These are phyloP conservation scores for Encarsia formosa DNA, from an alignment of 2,888 invertebrate species.

Conservation along the genomic window DNA sequence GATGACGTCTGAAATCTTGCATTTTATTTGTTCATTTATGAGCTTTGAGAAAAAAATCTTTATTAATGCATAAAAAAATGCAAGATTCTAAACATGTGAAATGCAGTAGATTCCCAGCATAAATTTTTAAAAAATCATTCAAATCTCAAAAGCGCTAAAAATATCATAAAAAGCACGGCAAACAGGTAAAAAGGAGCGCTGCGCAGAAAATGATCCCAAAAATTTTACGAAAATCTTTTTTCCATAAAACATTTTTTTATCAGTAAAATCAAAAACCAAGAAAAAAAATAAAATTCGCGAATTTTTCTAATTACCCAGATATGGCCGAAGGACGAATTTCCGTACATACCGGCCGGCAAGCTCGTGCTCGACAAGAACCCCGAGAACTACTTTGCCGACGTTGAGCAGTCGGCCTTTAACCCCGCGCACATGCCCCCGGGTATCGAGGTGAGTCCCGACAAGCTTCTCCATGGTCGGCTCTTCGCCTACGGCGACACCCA, in stretches of 20 bases:
- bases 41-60: too few species aligned
- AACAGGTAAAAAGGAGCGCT: too few species aligned
- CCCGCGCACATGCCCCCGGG: conserved; percentile 89
- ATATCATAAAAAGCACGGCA: too few species aligned
- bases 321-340: conserved; percentile 85
- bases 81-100: too few species aligned
- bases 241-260: not conserved
- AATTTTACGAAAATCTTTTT: not conserved
- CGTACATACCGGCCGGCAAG: conserved; percentile 83
- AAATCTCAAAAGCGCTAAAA: too few species aligned
- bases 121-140: too few species aligned
- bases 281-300: not conserved
- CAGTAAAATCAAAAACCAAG: not conserved
- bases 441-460: conserved; percentile 90
- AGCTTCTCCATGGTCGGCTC: conserved; percentile 83
- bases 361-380: conserved; percentile 84
- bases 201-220: too few species aligned
- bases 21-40: too few species aligned
- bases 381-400: conserved; percentile 87
- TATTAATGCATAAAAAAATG: too few species aligned
- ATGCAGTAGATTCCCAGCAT: too few species aligned
- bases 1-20: too few species aligned
- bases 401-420: conserved; percentile 89
- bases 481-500: conserved; percentile 92
- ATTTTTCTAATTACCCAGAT: too few species aligned